Base-by-base conservation (phyloP, 1,140 invertebrate species). In the Heliothis virescens region DNA sequence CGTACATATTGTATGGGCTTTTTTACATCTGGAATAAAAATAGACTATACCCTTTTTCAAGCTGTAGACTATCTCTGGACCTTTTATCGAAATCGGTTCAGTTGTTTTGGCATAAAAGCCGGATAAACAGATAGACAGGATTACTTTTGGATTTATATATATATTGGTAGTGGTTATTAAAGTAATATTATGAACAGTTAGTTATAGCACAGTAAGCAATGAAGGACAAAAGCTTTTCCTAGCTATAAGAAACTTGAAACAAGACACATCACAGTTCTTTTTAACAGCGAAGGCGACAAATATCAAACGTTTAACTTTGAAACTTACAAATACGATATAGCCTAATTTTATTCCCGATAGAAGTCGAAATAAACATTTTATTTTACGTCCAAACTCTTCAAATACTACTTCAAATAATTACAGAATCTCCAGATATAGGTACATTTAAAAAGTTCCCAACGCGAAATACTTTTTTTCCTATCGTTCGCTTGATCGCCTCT, bases 391-490 rank as follows among this genome's bases (percentile, higher is more conserved):
- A 71, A 71, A 50, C 48, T 52, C 67, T 71, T 71, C 21, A 71
- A 69, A 69, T 69, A 26, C 47, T 9, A 71, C 48, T 71, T 55
- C 48, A 53, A 72, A 72, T 72, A 57, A 55, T 55, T 55, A 72
- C 47, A 34, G 53, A 71, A 71, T 41, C 29, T 57, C 53, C 69
- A 72, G 52, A 72, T 48, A 67, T 71, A 52, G 67, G 67, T 48
- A 71, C 57, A 53, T 53, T 65, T 76, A 53, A 52, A 41, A 65
- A 76, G 59, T 63, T 63, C 3, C 74, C 26, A 63, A 79, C 62
- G 55, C 47, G 55, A 79, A 79, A 71, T 71, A 72, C 77, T 79
- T 79, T 79, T 76, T 79, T 50, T 13, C 77, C 77, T 79, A 79
- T 79, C 74, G 59, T 52, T 63, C 3, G 48, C 59, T n/a, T 76